Base-by-base conservation (phyloP, 2,113 vertebrate species). In the Rhinolophus sinicus region DNA sequence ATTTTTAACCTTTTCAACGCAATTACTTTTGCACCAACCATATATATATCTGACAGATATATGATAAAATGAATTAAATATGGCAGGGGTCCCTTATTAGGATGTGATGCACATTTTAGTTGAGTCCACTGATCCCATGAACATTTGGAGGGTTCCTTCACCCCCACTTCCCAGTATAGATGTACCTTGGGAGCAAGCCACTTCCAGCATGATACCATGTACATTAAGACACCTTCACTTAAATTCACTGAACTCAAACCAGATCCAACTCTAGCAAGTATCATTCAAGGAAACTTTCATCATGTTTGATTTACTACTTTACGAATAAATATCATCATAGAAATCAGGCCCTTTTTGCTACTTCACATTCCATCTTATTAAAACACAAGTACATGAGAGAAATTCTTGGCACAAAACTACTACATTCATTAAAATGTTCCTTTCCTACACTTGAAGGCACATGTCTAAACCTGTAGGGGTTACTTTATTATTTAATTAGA, bases 401-500 rank as follows among this genome's bases (percentile, higher is more conserved):
- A 94, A 97, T 93, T 95, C 92, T 81, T 92, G 73, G 90, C 18
- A 95, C 69, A 85, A 54, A 89, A 64, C 35, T 93, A 96, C 96
- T 82, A 78, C 54, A 73, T 88, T 50, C 58, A 72, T 89, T 94
- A 96, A 89, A 52, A 78, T 12, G 21, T 28, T 67, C 93, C 89
- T 76, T 84, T 88, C 67, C 52, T 90, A 81, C 26, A 96, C 76
- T 67, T 70, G 65, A 94, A 94, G 38, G 73, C 24, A 72, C n/a
- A 83, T 44, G 14, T 33, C 88, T 86, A 96, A 93, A 93, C 78
- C 62, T 86, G 64, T 35, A 69, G 44, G 11, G 62, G 72, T 85
- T 93, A 58, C 92, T 94, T 65, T 93, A 96, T 95, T 93, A 94
- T 97, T 97, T 14, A 95, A 94, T 95, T 96, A 92, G 95, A 96